Conservation (phyloP, 1,140 invertebrate genomes). For the Spodoptera frugiperda region DNA sequence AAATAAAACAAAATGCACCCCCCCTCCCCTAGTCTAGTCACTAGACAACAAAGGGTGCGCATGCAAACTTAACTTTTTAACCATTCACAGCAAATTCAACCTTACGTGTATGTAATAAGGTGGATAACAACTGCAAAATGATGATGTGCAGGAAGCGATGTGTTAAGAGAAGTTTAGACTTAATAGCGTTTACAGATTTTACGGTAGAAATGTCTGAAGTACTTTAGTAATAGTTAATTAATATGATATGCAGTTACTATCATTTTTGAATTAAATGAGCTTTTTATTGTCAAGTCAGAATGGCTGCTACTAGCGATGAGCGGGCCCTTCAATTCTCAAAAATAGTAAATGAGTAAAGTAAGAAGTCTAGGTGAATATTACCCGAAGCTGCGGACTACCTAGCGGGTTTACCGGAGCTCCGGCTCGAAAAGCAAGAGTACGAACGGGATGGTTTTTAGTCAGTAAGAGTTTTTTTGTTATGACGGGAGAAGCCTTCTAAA, state of each 20-base stretch:
- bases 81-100: slow-evolving; percentile 50
- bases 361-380: no score
- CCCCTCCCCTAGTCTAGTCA: slow-evolving; percentile 71
- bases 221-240: slow-evolving; percentile 40
- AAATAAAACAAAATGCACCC: slow-evolving; percentile 82
- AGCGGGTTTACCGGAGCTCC: no score
- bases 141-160: slow-evolving; percentile 70
- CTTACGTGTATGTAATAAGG: slow-evolving; percentile 47
- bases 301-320: no score
- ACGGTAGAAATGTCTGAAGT: slow-evolving; percentile 60
- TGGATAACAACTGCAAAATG: slow-evolving; percentile 29
- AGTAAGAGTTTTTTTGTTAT: no score
- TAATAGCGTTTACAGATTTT: slow-evolving; percentile 82
- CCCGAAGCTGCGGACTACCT: no score
- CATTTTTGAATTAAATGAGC: no score
- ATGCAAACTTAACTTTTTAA: slow-evolving; percentile 58
- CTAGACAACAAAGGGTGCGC: slow-evolving; percentile 81
- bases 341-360: no score
- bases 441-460: no score
- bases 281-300: no score
- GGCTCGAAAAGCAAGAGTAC: no score
- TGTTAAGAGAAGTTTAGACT: slow-evolving; percentile 79
- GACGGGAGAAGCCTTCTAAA: no score
- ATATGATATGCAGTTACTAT: not conserved
- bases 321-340: no score